Conservation (phyloP, 2,888 invertebrate genomes). For the Pachymerium ferrugineum region DNA sequence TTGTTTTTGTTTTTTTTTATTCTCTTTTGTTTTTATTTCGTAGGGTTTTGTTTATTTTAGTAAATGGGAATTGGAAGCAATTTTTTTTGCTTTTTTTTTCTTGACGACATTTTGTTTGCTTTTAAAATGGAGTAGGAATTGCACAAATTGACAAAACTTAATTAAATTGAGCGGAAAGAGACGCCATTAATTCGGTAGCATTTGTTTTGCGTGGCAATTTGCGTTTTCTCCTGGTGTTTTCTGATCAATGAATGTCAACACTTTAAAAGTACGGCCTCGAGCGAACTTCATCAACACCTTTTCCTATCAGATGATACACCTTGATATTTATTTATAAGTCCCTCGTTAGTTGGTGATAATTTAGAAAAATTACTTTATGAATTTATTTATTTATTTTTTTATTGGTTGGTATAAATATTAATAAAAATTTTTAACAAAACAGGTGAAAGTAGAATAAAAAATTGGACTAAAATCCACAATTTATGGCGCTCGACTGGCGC, state of each 20-base stretch:
- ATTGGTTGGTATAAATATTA: background rate
- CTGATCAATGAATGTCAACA: constrained; percentile 21
- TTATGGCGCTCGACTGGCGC: background rate
- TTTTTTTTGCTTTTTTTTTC: no score
- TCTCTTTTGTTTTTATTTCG: no score
- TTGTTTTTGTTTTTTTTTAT: background rate
- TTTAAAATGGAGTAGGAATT: constrained; percentile 4
- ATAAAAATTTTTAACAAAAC: background rate
- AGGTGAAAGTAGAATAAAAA: background rate
- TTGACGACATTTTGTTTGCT: background rate
- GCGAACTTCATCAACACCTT: constrained; percentile 6
- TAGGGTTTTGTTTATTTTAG: background rate
- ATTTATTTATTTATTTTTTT: background rate
- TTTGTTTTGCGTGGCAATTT: constrained; percentile 21
- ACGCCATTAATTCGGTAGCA: constrained; percentile 14
- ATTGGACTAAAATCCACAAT: background rate
- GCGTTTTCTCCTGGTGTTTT: constrained; percentile 4
- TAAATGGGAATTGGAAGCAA: no score
- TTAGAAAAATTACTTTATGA: background rate
- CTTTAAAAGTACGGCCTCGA: background rate
- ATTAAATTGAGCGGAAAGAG: constrained; percentile 18
- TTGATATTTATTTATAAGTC: constrained; percentile 3
- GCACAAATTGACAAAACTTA: constrained; percentile 15
- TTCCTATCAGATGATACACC: constrained; percentile 7
- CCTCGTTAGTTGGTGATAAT: background rate